These are phyloP conservation scores for Gymnocheta viridis DNA, from an alignment of 2,888 invertebrate genomes.

Conservation along the genomic window DNA sequence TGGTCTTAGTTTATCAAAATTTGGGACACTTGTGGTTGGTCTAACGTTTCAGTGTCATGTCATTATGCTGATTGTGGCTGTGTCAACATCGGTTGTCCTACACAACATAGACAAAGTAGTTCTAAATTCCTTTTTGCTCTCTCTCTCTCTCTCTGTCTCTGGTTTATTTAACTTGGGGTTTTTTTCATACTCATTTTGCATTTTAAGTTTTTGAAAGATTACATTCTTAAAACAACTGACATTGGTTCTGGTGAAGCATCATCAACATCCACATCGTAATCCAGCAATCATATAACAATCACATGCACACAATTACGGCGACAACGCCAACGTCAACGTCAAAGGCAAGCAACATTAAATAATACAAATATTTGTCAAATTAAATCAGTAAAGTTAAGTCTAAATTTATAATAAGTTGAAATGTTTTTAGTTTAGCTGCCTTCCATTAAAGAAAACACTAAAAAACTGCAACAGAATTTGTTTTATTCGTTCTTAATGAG, in stretches of 20 bases:
- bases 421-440: conserved; percentile 29
- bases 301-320: conserved; percentile 12
- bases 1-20: not conserved
- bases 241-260: conserved; percentile 63
- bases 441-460: not conserved
- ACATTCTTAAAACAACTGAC: conserved; percentile 71
- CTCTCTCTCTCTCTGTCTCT: not conserved
- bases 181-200: conserved; percentile 55
- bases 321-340: conserved; percentile 1
- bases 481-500: conserved; percentile 30
- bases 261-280: not conserved
- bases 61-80: conserved; percentile 33
- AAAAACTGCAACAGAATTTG: not conserved
- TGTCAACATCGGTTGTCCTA: conserved; percentile 45
- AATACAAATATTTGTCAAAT: conserved; percentile 69
- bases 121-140: conserved; percentile 20
- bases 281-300: not conserved
- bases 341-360: conserved; percentile 10
- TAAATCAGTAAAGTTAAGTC: conserved; percentile 67
- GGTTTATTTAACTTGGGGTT: conserved; percentile 20
- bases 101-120: conserved; percentile 55
- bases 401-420: conserved; percentile 62
- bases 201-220: conserved; percentile 72
- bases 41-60: conserved; percentile 6
- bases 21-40: not conserved